Evolutionary conservation across 1,140 invertebrate genomes (phyloP), one percentile per base, ranked within the genome.

Genomic region (Bombus haemorrhoidalis): DNA sequence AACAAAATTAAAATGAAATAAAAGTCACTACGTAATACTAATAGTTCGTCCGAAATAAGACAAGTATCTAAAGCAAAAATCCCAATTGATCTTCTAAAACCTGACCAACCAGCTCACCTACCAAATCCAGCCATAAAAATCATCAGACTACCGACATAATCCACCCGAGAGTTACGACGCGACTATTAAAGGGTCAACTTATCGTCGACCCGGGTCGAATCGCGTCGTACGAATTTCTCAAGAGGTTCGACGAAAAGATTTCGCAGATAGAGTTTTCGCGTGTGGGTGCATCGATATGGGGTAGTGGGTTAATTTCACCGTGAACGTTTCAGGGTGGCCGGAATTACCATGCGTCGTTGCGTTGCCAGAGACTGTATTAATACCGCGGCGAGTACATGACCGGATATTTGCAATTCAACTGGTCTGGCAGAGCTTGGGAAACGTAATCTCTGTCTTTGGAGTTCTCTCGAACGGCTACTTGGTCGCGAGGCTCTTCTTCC

Each of bases 371-470:
- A 53, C n/a, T 32, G 39, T 73, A 73, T 73, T 73, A 73, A 47
- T 73, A 73, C 3, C 41, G 28, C 8, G n/a, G 41, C 71, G 39
- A 47, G 39, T 72, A 43, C 13, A 72, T 39, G 71, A 13, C n/a
- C 13, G 39, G 69, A 39, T 43, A 73, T 73, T 73, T 73, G 71
- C 71, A 73, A 73, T 73, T 73, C 71, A 73, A 73, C 71, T n/a
- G 28, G 41, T 43, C 71, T 41, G 13, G 1, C 15, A 2, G 10
- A 72, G 69, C 71, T 32, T 3, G n/a, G 59, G 41, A 47, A 47
- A 73, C 71, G 37, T 73, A 73, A 73, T 73, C 71, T 73, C 71
- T 73, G 41, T 73, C 71, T 73, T 73, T 28, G 37, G 71, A 47
- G 71, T 47, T 73, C 5, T 8, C 71, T n/a, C 41, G 71, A 73